A percentile compares a stretch with the other conserved stretches of the same genome.
phyloP scores from a whole-genome alignment of 2,888 invertebrate genomes.

The Apamea monoglypha region DNA sequence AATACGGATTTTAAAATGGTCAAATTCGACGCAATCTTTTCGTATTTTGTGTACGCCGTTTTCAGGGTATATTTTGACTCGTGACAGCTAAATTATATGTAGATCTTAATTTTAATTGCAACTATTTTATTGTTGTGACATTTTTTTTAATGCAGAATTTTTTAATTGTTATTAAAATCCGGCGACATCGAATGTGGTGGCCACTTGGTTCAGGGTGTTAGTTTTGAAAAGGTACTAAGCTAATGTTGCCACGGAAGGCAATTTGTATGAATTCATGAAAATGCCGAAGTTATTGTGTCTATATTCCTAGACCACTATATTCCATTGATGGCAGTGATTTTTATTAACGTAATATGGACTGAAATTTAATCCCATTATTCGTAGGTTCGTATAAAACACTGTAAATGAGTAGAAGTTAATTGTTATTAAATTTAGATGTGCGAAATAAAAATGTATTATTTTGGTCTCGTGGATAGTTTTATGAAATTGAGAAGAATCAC shows the following conservation, averaged over 20 bases:
- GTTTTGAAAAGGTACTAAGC: conserved; percentile 25
- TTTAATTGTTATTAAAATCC: background rate
- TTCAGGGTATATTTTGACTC: conserved; percentile 3
- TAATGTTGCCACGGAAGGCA: conserved; percentile 22
- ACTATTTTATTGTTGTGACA: background rate
- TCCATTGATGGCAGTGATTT: conserved; percentile 55
- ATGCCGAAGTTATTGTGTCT: conserved; percentile 22
- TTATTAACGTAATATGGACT: conserved; percentile 34
- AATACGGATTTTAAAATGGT: background rate
- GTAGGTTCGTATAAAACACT: conserved; percentile 32
- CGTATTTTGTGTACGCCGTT: conserved; percentile 1
- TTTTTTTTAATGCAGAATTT: background rate
- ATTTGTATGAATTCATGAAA: conserved; percentile 23
- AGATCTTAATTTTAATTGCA: conserved; percentile 6
- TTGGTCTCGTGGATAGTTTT: conserved; percentile 33
- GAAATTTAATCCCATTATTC: conserved; percentile 32
- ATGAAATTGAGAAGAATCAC: conserved; percentile 52
- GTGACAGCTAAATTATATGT: conserved; percentile 16
- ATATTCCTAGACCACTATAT: conserved; percentile 45
- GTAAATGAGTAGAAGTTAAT: conserved; percentile 11
- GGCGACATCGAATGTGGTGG: conserved; percentile 35
- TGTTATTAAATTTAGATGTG: background rate
- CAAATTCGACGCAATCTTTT: background rate
- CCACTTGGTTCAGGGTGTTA: conserved; percentile 18
- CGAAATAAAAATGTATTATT: conserved; percentile 37